Percentiles rank a stretch among this genome's conserved stretches.
These are phyloP conservation scores for Mythimna pallens DNA, from an alignment of 2,888 invertebrate genomes.

Conservation along the genomic window DNA sequence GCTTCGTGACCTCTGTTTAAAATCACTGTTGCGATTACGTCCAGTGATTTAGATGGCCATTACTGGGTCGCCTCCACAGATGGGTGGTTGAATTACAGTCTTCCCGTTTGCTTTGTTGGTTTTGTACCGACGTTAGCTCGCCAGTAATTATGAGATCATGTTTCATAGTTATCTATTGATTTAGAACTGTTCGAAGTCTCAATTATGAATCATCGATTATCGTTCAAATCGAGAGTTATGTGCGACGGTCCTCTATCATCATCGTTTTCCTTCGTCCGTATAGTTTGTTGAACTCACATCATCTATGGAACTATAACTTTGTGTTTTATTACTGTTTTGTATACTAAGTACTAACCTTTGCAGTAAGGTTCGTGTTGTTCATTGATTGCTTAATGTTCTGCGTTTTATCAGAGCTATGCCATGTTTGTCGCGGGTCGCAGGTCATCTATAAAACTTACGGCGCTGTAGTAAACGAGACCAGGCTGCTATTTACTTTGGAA, in stretches of 20 bases:
- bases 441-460: constrained; percentile 54
- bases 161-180: constrained; percentile 87
- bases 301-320: constrained; percentile 67
- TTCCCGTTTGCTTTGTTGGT: constrained; percentile 85
- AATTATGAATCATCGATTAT: constrained; percentile 87
- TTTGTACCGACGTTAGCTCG: constrained; percentile 82
- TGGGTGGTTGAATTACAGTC: constrained; percentile 86
- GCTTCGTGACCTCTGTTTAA: constrained; percentile 87
- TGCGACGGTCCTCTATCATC: constrained; percentile 81
- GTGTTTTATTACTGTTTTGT: constrained; percentile 69
- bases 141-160: constrained; percentile 88
- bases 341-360: constrained; percentile 66
- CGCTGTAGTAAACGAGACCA: constrained; percentile 46
- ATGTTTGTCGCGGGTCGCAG: constrained; percentile 54
- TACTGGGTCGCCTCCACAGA: constrained; percentile 85
- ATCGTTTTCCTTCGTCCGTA: constrained; percentile 72
- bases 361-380: constrained; percentile 61
- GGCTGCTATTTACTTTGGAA: constrained; percentile 43
- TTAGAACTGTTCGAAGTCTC: constrained; percentile 86
- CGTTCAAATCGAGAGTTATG: constrained; percentile 80
- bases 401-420: constrained; percentile 60
- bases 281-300: constrained; percentile 78
- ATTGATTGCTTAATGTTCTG: constrained; percentile 57
- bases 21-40: constrained; percentile 87
- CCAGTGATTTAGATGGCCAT: constrained; percentile 86